Evolutionary conservation across 2,888 invertebrate species (phyloP), one percentile per base, ranked within the genome.

Genomic region (Phortica okadai): DNA sequence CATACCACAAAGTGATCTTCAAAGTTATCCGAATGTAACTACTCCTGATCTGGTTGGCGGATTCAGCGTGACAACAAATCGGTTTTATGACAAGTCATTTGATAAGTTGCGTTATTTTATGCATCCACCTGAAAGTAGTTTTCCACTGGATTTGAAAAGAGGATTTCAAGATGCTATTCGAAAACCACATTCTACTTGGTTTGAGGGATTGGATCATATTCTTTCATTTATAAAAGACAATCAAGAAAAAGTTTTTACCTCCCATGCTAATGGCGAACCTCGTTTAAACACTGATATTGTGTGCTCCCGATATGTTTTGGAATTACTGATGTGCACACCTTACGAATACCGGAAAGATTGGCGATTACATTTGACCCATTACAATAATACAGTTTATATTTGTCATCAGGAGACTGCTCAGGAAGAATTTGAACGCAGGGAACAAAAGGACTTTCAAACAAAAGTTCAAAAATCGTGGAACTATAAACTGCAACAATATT

Each of bases 301-400:
- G 10, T 69, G 69, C 45, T 45, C 50, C 8, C 42, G 45, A 11
- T 16, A 69, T 69, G 70, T 72, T 11, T 16, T 72, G 25, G 56
- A 72, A 25, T 16, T 33, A 6, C 11, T 72, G 33, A 54, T 72
- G 56, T 72, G 33, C 56, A 72, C 70, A 56, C 70, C 70, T 14
- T 72, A 72, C n/a, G 33, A 56, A 25, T 1, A 8, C 21, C 33
- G 33, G 0, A 33, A 11, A 6, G 70, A 72, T 41, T 72, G 70
- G 70, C 70, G 70, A 14, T n/a, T 72, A 14, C 70, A 56, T 7
- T 54, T 56, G 14, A 72, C 70, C 41, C 50, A 56, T 11, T 72
- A 25, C 33, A 72, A 72, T n/a, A 54, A 54, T 2, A 33, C 70
- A 14, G 33, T 54, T 0, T 72, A 72, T 72, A 72, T 72, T 45